Evolutionary conservation across 2,797 vertebrate species (phyloP).

Genomic region (Etheostoma perlongum): DNA sequence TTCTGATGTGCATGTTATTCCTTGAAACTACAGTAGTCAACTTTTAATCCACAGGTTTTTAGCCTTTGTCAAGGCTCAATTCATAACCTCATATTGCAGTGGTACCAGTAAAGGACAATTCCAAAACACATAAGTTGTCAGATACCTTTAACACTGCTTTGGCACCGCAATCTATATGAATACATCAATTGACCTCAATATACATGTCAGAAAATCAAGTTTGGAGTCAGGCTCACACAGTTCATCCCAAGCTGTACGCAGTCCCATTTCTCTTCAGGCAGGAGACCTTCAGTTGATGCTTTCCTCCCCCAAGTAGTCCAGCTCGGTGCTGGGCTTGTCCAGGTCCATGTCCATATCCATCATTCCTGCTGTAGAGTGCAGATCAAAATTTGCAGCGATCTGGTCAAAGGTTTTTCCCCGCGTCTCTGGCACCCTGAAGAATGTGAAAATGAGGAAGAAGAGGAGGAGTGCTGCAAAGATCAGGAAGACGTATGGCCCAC

Average conservation of each 20-base stretch:
- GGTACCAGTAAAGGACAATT: constrained; percentile 39
- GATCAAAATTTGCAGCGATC: constrained; percentile 87
- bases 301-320: constrained; percentile 88
- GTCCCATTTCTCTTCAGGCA: constrained; percentile 26
- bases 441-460: constrained; percentile 92
- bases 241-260: constrained; percentile 39
- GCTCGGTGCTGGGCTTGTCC: constrained; percentile 89
- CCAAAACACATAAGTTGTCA: constrained; percentile 36
- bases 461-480: constrained; percentile 90
- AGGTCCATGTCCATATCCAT: constrained; percentile 81
- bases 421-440: constrained; percentile 92
- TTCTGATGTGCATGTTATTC: constrained; percentile 34
- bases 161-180: constrained; percentile 52
- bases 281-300: constrained; percentile 72
- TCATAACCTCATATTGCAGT: constrained; percentile 25
- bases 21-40: constrained; percentile 27
- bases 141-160: constrained; percentile 55
- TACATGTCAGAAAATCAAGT: constrained; percentile 55
- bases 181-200: constrained; percentile 48
- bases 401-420: constrained; percentile 93
- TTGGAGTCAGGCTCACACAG: constrained; percentile 40
- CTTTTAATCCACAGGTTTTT: not conserved
- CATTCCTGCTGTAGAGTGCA: constrained; percentile 78
- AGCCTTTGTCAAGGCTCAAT: constrained; percentile 33
- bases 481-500: constrained; percentile 92